Percentiles rank a stretch among this genome's conserved stretches.
Evolutionary conservation across 2,888 invertebrate genomes (phyloP).

Genomic region (Mystacides longicornis): DNA sequence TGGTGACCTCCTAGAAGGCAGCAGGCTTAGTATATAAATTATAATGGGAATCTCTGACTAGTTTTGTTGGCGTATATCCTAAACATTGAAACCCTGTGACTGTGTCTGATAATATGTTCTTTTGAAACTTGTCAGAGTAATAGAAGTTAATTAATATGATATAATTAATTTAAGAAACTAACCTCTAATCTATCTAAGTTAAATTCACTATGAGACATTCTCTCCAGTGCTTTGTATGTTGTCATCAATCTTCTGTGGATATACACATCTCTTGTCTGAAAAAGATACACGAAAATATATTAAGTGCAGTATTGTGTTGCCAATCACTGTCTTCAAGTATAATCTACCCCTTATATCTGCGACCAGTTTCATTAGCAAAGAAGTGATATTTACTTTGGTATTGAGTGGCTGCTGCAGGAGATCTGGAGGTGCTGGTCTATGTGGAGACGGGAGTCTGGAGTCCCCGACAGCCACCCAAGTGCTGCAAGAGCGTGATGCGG

Average conservation of each 20-base stretch:
- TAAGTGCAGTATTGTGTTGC: no score
- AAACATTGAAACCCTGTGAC: no score
- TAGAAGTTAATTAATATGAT: neutral
- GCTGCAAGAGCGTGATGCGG: slow-evolving; percentile 66
- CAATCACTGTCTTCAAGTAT: no score
- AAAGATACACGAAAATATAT: neutral
- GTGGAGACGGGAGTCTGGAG: slow-evolving; percentile 77
- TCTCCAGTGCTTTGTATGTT: slow-evolving; percentile 72
- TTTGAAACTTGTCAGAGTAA: no score
- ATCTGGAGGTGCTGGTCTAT: slow-evolving; percentile 39
- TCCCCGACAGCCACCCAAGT: slow-evolving; percentile 85
- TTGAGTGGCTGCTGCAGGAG: slow-evolving; percentile 44
- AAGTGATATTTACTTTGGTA: slow-evolving; percentile 55
- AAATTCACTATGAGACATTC: slow-evolving; percentile 79
- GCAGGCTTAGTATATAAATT: no score
- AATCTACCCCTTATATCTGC: no score
- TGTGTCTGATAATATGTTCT: no score
- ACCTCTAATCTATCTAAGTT: slow-evolving; percentile 68
- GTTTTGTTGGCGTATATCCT: no score
- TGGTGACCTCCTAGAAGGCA: no score
- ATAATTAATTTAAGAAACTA: no score
- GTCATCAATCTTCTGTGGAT: slow-evolving; percentile 69
- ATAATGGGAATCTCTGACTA: no score
- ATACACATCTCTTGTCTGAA: slow-evolving; percentile 70
- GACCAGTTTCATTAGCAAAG: no score